Evolutionary conservation across 2,888 invertebrate genomes (phyloP).

Genomic region (Zele albiditarsus): DNA sequence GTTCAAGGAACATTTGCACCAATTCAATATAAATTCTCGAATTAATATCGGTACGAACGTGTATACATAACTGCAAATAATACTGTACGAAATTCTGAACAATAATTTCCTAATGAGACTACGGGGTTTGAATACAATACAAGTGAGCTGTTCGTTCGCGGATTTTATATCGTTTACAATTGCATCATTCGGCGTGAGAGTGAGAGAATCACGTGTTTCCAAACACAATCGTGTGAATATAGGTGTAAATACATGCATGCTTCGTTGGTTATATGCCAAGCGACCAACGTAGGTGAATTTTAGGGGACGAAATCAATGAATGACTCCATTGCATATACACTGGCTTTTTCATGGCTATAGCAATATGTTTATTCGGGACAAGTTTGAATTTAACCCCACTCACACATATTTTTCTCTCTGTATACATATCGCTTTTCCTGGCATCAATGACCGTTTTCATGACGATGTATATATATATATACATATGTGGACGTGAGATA

Average conservation of each 20-base stretch:
- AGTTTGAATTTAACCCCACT: constrained; percentile 28
- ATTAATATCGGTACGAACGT: background rate
- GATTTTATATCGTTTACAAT: constrained; percentile 3
- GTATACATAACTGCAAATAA: background rate
- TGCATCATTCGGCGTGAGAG: constrained; percentile 15
- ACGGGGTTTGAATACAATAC: constrained; percentile 9
- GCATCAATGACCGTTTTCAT: constrained; percentile 13
- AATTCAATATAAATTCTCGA: background rate
- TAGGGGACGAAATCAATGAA: constrained; percentile 50
- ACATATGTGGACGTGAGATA: background rate
- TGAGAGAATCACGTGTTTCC: constrained; percentile 19
- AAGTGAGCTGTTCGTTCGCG: background rate
- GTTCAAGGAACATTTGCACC: background rate
- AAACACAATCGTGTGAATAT: background rate
- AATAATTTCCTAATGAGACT: constrained; percentile 27
- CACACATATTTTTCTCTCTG: constrained; percentile 18
- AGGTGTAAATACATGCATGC: background rate
- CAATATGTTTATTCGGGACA: constrained; percentile 23
- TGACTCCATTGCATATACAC: constrained; percentile 43
- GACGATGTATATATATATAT: background rate
- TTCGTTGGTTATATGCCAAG: constrained; percentile 9
- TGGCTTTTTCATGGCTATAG: constrained; percentile 31
- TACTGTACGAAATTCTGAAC: background rate
- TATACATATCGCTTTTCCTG: constrained; percentile 17
- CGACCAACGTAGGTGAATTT: constrained; percentile 39